Conservation (phyloP, 2,888 invertebrate species). For the Drosophila siamana region DNA sequence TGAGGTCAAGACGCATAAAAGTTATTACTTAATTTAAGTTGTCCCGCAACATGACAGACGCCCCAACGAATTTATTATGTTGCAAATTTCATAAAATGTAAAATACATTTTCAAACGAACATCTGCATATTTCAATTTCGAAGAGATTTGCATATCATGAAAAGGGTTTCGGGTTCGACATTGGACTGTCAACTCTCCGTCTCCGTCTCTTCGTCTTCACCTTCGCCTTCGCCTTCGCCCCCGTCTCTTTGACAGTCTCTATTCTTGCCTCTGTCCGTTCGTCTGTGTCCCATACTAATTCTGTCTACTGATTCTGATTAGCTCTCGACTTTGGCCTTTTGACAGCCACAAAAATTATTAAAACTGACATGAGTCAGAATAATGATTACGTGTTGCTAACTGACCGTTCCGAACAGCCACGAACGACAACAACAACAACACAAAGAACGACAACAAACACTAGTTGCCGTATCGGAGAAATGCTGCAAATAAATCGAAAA, state of each 20-base stretch:
- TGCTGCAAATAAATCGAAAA: slow-evolving; percentile 64
- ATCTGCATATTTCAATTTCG: slow-evolving; percentile 81
- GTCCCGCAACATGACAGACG: slow-evolving; percentile 52
- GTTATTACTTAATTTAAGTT: slow-evolving; percentile 82
- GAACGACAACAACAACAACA: neutral
- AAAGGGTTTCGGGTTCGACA: slow-evolving; percentile 50
- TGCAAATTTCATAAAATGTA: slow-evolving; percentile 75
- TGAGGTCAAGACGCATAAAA: slow-evolving; percentile 75
- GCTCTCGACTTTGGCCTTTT: slow-evolving; percentile 53
- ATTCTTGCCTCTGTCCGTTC: neutral
- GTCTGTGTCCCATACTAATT: slow-evolving; percentile 34
- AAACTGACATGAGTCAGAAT: slow-evolving; percentile 61
- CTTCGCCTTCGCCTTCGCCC: neutral
- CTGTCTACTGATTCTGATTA: slow-evolving; percentile 60
- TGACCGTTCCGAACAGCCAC: slow-evolving; percentile 10
- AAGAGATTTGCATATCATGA: slow-evolving; percentile 72
- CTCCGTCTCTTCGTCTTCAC: neutral
- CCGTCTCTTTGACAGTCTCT: neutral
- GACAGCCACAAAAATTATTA: slow-evolving; percentile 70
- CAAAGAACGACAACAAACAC: slow-evolving; percentile 2
- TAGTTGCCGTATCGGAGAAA: slow-evolving; percentile 24
- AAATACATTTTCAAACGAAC: slow-evolving; percentile 73
- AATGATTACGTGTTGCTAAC: slow-evolving; percentile 47
- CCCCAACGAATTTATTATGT: slow-evolving; percentile 69
- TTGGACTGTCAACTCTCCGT: slow-evolving; percentile 41